These are phyloP conservation scores for Lordiphosa andalusiaca DNA, from an alignment of 2,888 invertebrate genomes.

Conservation along the genomic window DNA sequence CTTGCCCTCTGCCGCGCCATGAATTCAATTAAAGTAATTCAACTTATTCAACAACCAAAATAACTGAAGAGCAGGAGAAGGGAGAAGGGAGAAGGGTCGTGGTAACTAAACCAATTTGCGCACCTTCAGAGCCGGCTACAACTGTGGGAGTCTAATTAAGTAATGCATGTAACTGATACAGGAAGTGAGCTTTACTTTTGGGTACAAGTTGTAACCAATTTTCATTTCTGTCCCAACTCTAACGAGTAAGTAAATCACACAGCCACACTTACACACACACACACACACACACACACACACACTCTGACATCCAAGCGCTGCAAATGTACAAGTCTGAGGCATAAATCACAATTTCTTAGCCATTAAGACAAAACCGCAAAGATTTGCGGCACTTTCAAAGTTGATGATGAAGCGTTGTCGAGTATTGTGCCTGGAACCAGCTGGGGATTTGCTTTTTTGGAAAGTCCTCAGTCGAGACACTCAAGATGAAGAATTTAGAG, in stretches of 20 bases:
- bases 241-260: constrained; percentile 55
- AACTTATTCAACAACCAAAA: constrained; percentile 32
- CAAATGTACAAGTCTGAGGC: constrained; percentile 42
- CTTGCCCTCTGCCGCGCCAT: constrained; percentile 9
- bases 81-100: constrained; percentile 1
- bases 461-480: background rate
- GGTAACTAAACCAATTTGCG: constrained; percentile 41
- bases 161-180: constrained; percentile 32
- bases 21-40: constrained; percentile 60
- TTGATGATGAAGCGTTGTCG: constrained; percentile 55
- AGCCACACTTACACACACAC: constrained; percentile 13
- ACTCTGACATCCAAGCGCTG: constrained; percentile 25
- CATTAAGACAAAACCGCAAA: constrained; percentile 72
- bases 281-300: constrained; percentile 15
- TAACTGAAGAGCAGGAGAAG: constrained; percentile 1
- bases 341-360: constrained; percentile 64
- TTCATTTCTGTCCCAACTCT: constrained; percentile 14
- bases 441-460: constrained; percentile 2
- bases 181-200: constrained; percentile 5
- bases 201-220: too few relatives aligned
- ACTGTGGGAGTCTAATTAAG: constrained; percentile 27
- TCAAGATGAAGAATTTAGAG: constrained; percentile 11
- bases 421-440: constrained; percentile 19
- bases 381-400: constrained; percentile 67
- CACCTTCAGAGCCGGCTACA: constrained; percentile 42